Evolutionary conservation across 53 echinoderm and acorn worm species (phyloP), one percentile per base, ranked within the genome.

Genomic region (Echinometra lucunter): DNA sequence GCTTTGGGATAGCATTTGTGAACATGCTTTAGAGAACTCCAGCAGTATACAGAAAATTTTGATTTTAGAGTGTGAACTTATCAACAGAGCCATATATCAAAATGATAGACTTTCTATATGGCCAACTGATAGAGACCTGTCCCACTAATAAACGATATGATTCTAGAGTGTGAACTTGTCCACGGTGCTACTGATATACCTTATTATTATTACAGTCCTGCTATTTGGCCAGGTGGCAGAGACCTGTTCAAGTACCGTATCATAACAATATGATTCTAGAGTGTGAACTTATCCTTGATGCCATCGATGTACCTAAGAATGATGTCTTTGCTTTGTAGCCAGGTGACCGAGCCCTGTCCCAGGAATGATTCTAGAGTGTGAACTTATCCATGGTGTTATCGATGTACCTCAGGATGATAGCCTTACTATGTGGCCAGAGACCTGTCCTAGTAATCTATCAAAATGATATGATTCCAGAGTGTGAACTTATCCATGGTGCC

Each of bases 41-140:
- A n/a, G n/a, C n/a, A n/a, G n/a, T n/a, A n/a, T n/a, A n/a, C n/a
- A n/a, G n/a, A n/a, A 25, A 5, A 66, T 17, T 66, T 0, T 25
- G 13, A 17, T 66, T 66, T 23, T 66, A 66, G 19, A 94, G 88
- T 58, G 66, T 82, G 53, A 96, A 97, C 81, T 95, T 97, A 89
- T 95, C 96, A 70, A 90, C 53, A n/a, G 89, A 94, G 72, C 91
- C 95, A 88, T 97, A 95, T 25, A 95, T 94, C 67, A 98, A 82
- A 21, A 97, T 94, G 83, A 96, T 95, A 2, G 98, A 91, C 69
- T 96, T 96, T 88, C 94, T 85, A 72, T 97, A 95, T 34, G 96
- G 96, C 98, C 98, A 97, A 28, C 95, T 89, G 49, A 98, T 66
- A 40, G 91, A 88, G 89, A 98, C 96, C 91, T 97, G 97, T 40